These are phyloP conservation scores for Drosophila buzzatii DNA, from an alignment of 2,888 invertebrate genomes.

Conservation along the genomic window DNA sequence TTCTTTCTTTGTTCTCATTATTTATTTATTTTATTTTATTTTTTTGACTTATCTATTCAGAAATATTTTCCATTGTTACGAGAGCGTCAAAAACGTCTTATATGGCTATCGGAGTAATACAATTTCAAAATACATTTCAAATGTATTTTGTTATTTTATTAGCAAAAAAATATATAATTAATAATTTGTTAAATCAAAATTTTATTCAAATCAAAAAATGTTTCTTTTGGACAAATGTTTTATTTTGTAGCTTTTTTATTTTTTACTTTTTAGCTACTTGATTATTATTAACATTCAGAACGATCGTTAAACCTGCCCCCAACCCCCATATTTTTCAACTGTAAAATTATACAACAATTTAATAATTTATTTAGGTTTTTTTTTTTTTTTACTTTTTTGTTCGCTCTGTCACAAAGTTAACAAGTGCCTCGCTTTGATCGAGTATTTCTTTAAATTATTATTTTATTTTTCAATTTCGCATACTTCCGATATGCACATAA, in stretches of 20 bases:
- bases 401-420: conserved; percentile 58
- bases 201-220: conserved; percentile 1
- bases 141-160: conserved; percentile 53
- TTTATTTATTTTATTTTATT: not conserved
- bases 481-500: conserved; percentile 46
- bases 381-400: conserved; percentile 14
- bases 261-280: conserved; percentile 48
- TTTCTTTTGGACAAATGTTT: conserved; percentile 12
- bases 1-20: conserved; percentile 16
- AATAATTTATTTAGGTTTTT: conserved; percentile 1
- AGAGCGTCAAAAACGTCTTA: conserved; percentile 45
- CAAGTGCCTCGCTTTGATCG: conserved; percentile 59
- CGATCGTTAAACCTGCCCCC: conserved; percentile 17
- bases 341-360: conserved; percentile 62
- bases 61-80: conserved; percentile 34
- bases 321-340: not conserved
- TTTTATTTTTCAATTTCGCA: conserved; percentile 31
- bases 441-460: conserved; percentile 15
- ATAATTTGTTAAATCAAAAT: not conserved
- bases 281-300: conserved; percentile 45
- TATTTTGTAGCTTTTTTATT: not conserved
- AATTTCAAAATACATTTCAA: conserved; percentile 66
- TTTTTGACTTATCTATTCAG: conserved; percentile 48
- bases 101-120: conserved; percentile 33
- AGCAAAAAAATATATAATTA: conserved; percentile 12